A percentile compares a stretch with the other conserved stretches of the same genome.
Conservation (phyloP, 2,113 vertebrate species). For the Dicrurus megarhynchus region DNA sequence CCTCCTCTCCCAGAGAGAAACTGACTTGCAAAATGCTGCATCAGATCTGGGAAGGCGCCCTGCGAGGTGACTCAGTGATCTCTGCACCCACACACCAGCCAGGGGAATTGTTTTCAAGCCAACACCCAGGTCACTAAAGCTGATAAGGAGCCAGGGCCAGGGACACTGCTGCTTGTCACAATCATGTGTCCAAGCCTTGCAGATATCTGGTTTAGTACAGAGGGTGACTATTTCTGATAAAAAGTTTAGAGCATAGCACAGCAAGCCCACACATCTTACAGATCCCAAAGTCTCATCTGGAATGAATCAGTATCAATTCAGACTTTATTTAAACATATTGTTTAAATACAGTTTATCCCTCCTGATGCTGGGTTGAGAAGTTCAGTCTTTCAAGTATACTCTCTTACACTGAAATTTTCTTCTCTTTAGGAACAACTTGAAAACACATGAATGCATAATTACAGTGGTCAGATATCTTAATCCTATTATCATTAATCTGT, state of each 20-base stretch:
- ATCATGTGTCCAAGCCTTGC: neutral
- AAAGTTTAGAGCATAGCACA: neutral
- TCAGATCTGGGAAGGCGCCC: neutral
- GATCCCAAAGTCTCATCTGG: slow-evolving; percentile 54
- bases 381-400: slow-evolving; percentile 35
- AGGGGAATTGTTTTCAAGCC: neutral
- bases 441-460: neutral
- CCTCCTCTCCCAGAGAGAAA: neutral
- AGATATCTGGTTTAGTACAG: neutral
- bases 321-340: slow-evolving; percentile 59
- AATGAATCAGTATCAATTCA: slow-evolving; percentile 56
- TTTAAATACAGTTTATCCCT: slow-evolving; percentile 65
- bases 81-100: neutral
- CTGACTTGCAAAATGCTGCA: neutral
- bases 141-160: neutral
- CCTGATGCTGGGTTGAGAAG: slow-evolving; percentile 53
- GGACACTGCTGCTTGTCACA: accelerated
- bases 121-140: neutral
- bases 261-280: slow-evolving; percentile 10
- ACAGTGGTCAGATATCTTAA: neutral
- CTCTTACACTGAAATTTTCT: neutral
- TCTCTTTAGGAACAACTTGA: neutral
- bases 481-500: neutral
- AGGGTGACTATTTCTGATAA: neutral
- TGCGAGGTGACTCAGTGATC: neutral